Evolutionary conservation across 2,113 vertebrate species (phyloP).

Genomic region (Odobenus rosmarus): DNA sequence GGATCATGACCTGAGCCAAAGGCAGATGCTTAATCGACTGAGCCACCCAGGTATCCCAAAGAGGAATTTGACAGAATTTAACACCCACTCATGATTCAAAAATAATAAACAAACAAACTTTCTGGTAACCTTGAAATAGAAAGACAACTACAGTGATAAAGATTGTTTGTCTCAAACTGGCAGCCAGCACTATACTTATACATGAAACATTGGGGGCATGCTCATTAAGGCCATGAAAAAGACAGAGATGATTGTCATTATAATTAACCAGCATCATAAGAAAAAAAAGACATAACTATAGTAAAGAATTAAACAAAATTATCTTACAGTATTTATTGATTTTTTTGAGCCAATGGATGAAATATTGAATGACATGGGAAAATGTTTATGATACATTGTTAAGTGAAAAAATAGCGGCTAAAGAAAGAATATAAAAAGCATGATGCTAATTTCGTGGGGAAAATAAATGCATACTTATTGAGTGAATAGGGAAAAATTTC

Average conservation of each 20-base stretch:
- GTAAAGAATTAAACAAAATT: not conserved
- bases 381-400: not conserved
- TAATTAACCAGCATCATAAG: not conserved
- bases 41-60: not conserved
- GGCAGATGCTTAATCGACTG: no score
- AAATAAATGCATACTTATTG: constrained; percentile 12
- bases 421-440: not conserved
- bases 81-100: not conserved
- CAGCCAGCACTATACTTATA: not conserved
- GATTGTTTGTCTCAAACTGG: not conserved
- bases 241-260: not conserved
- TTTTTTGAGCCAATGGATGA: not conserved
- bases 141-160: not conserved
- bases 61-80: not conserved
- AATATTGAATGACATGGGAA: not conserved
- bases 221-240: not conserved
- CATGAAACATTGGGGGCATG: not conserved
- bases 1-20: no score
- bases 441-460: not conserved
- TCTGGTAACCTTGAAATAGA: not conserved
- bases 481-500: not conserved
- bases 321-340: not conserved
- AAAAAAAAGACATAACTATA: not conserved
- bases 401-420: not conserved
- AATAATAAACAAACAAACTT: not conserved